phyloP scores from a whole-genome alignment of 2,888 invertebrate species.

The Tromatobia lineatoria region DNA sequence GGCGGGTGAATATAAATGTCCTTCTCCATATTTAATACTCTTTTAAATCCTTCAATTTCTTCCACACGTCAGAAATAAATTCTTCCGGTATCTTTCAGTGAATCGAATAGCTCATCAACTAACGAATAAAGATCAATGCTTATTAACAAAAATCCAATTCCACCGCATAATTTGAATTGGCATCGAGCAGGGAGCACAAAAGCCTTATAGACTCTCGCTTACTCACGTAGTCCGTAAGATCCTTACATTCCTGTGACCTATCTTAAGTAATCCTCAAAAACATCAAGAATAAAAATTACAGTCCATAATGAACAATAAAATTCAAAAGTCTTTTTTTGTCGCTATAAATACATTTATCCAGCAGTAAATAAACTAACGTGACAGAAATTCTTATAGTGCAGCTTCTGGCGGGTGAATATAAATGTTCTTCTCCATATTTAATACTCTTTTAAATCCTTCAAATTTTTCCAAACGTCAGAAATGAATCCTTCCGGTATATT shows the following conservation, averaged over 20 bases:
- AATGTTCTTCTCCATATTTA: background rate
- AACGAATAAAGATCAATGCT: no score
- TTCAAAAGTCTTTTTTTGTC: background rate
- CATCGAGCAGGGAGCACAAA: slow-evolving; percentile 64
- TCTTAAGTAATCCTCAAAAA: background rate
- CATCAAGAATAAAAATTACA: background rate
- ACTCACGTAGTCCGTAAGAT: slow-evolving; percentile 4
- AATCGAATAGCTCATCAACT: no score
- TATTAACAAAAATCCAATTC: no score
- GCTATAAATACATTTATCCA: background rate
- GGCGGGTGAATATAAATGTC: background rate
- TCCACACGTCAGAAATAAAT: no score
- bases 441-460: background rate
- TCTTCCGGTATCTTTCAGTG: no score
- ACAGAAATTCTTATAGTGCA: background rate
- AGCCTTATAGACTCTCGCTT: slow-evolving; percentile 3
- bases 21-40: no score
- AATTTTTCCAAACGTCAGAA: background rate
- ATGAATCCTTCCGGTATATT: background rate
- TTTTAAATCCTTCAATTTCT: background rate
- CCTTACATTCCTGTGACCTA: background rate
- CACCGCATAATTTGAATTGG: slow-evolving; percentile 28
- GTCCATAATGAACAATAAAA: background rate
- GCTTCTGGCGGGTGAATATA: background rate
- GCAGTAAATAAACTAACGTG: background rate